Conservation (phyloP, 2,888 invertebrate genomes). For the Drosophila rellima region DNA sequence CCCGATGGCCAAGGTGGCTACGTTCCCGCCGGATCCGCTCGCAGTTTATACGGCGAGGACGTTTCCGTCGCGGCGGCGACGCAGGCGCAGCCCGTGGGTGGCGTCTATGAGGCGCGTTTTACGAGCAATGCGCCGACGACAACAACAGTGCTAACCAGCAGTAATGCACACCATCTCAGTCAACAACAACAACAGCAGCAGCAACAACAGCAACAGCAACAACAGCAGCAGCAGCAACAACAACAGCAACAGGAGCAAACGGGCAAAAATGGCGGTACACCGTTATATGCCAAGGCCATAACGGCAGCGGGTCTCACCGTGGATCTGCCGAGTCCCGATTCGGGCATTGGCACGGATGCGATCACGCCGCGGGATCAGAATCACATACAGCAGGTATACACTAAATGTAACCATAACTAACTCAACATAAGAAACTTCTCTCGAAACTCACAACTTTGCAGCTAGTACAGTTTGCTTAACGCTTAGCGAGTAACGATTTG, state of each 20-base stretch:
- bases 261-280: slow-evolving; percentile 82
- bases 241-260: slow-evolving; percentile 58
- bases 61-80: slow-evolving; percentile 84
- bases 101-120: slow-evolving; percentile 85
- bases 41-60: slow-evolving; percentile 84
- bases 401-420: neutral
- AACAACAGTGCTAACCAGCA: slow-evolving; percentile 75
- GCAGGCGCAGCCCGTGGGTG: slow-evolving; percentile 72
- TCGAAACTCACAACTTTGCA: neutral
- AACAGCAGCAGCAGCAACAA: slow-evolving; percentile 60
- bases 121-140: slow-evolving; percentile 74
- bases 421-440: neutral
- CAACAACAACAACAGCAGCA: slow-evolving; percentile 54
- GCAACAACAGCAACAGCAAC: slow-evolving; percentile 57
- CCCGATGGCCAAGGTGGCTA: slow-evolving; percentile 87
- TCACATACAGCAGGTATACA: slow-evolving; percentile 92
- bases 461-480: slow-evolving; percentile 1
- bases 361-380: slow-evolving; percentile 96
- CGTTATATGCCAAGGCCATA: slow-evolving; percentile 86
- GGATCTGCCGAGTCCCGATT: slow-evolving; percentile 97
- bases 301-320: slow-evolving; percentile 94
- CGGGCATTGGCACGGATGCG: slow-evolving; percentile 97
- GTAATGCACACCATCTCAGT: slow-evolving; percentile 55
- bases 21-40: slow-evolving; percentile 82
- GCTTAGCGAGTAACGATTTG: slow-evolving; percentile 11